Conservation (phyloP, 1,140 invertebrate species). For the Zaprionus kolodkinae region DNA sequence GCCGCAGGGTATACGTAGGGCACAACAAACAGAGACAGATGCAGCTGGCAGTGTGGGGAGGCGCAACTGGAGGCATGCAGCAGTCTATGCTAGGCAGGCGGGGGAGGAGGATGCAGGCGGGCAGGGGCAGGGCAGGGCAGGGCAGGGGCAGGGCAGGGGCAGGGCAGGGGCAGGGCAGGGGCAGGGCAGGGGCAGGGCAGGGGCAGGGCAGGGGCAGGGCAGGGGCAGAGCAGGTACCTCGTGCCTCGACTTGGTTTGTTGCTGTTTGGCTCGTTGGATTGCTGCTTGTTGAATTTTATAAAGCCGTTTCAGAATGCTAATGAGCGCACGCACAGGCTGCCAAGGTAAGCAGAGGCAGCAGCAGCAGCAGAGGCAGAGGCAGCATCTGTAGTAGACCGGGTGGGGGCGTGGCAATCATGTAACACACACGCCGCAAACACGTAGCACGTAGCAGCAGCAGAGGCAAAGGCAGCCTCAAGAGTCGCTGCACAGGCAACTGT, state of each 20-base stretch:
- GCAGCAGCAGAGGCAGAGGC: no score
- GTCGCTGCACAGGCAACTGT: slow-evolving; percentile 37
- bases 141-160: no score
- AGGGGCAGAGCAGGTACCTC: not conserved
- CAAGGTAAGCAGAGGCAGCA: slow-evolving; percentile 61
- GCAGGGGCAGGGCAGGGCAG: not conserved
- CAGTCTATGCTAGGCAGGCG: slow-evolving; percentile 9
- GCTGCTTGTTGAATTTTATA: slow-evolving; percentile 78
- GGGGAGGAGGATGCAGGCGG: not conserved
- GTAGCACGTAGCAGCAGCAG: slow-evolving; percentile 40
- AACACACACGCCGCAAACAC: slow-evolving; percentile 78
- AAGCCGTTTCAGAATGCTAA: slow-evolving; percentile 81
- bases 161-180: not conserved
- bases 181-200: not conserved
- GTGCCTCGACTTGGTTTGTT: slow-evolving; percentile 28
- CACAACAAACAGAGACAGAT: slow-evolving; percentile 60
- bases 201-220: no score
- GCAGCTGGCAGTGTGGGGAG: slow-evolving; percentile 44
- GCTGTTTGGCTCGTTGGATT: slow-evolving; percentile 45
- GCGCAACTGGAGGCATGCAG: slow-evolving; percentile 40
- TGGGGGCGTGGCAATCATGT: slow-evolving; percentile 69
- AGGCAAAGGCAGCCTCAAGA: slow-evolving; percentile 18
- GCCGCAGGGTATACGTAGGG: slow-evolving; percentile 22
- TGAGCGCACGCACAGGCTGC: slow-evolving; percentile 79
- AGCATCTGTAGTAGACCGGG: not conserved